Conservation (phyloP, 1,140 invertebrate genomes). For the Hormaphis cornu region DNA sequence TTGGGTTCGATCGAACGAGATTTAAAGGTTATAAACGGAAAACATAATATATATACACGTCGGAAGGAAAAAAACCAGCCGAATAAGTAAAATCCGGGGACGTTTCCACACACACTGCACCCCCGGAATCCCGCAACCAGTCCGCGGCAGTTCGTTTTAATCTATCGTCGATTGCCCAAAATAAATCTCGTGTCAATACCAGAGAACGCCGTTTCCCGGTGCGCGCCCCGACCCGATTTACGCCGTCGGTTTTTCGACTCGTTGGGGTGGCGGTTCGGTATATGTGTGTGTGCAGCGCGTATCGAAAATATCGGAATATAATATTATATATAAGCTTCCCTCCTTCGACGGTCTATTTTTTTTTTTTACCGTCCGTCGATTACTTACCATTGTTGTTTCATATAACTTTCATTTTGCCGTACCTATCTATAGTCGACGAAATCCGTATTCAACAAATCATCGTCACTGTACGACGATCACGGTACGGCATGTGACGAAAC, state of each 20-base stretch:
- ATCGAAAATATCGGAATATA: no score
- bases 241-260: not conserved
- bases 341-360: no score
- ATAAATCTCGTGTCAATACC: conserved; percentile 29
- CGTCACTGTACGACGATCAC: no score
- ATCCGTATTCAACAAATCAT: no score
- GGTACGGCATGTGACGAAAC: no score
- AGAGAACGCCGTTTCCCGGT: conserved; percentile 17
- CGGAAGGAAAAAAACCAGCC: not conserved
- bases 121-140: not conserved
- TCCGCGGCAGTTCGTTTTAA: conserved; percentile 21
- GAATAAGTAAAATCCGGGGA: conserved; percentile 8
- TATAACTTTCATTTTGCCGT: no score
- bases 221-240: not conserved
- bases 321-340: no score
- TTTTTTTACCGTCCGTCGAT: no score
- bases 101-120: not conserved
- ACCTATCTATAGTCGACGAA: no score
- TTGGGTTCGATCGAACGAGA: not conserved
- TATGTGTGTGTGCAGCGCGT: no score
- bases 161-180: conserved; percentile 23
- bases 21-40: no score
- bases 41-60: not conserved
- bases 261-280: not conserved
- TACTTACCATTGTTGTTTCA: no score